A percentile compares a stretch with the other conserved stretches of the same genome.
These are phyloP conservation scores for Bombus sibiricus DNA, from an alignment of 1,140 invertebrate genomes.

Conservation along the genomic window DNA sequence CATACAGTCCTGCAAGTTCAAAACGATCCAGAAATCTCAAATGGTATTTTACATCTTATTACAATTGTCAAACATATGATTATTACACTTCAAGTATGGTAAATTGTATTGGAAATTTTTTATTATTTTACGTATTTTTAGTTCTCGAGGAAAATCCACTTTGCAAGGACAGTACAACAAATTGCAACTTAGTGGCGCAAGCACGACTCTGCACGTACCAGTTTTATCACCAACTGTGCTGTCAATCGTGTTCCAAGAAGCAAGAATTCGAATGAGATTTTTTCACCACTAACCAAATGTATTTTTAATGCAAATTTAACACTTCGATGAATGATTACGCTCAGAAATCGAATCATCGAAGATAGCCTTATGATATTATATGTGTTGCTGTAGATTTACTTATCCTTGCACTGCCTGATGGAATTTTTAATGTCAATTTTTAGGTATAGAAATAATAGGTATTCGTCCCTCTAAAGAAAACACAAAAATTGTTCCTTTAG, in stretches of 20 bases:
- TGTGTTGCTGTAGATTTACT: slow-evolving; percentile 42
- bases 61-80: not conserved
- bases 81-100: not conserved
- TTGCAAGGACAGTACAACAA: slow-evolving; percentile 88
- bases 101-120: not conserved
- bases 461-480: not conserved
- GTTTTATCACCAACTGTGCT: slow-evolving; percentile 91
- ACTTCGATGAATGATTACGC: not conserved
- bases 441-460: not conserved
- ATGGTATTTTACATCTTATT: slow-evolving; percentile 57
- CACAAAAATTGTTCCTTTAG: not conserved
- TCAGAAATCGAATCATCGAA: slow-evolving; percentile 3
- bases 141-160: slow-evolving; percentile 66
- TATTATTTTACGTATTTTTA: slow-evolving; percentile 38
- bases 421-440: slow-evolving; percentile 1
- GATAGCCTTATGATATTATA: not conserved
- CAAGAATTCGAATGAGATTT: slow-evolving; percentile 68
- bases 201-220: slow-evolving; percentile 91
- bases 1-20: slow-evolving; percentile 68
- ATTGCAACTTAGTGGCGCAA: slow-evolving; percentile 90
- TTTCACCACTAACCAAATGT: not conserved
- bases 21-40: slow-evolving; percentile 70
- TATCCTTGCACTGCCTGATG: slow-evolving; percentile 27
- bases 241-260: slow-evolving; percentile 85
- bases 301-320: slow-evolving; percentile 7